These are phyloP conservation scores for Cyprinodon variegatus DNA, from an alignment of 2,113 vertebrate species.

Conservation along the genomic window DNA sequence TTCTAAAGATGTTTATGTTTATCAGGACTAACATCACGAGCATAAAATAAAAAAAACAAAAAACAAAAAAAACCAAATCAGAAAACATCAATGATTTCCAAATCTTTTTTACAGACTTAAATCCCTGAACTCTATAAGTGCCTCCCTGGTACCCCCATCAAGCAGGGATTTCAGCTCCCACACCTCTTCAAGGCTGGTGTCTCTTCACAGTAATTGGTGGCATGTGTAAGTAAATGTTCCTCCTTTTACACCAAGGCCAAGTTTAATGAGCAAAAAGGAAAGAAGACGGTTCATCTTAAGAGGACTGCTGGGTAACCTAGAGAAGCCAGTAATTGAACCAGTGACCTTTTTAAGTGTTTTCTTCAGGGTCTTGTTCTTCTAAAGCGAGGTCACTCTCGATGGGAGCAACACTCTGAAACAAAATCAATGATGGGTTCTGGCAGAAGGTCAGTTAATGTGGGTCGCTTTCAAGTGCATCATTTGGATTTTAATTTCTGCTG, in stretches of 20 bases:
- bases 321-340: conserved; percentile 55
- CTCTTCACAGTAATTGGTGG: conserved; percentile 50
- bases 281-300: conserved; percentile 19
- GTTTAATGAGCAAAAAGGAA: conserved; percentile 52
- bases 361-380: conserved; percentile 18
- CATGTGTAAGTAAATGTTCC: conserved; percentile 50
- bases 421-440: conserved; percentile 31
- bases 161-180: not conserved
- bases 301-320: conserved; percentile 33
- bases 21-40: not conserved
- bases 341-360: conserved; percentile 63
- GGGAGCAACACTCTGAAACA: conserved; percentile 6
- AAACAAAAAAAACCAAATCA: conserved; percentile 8
- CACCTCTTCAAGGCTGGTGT: conserved; percentile 8
- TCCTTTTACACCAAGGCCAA: conserved; percentile 28
- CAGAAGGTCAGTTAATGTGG: not conserved
- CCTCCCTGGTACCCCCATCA: conserved; percentile 43
- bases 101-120: conserved; percentile 8
- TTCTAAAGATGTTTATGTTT: no score
- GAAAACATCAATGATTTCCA: not conserved
- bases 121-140: not conserved
- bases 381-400: conserved; percentile 35
- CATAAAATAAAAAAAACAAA: not conserved
- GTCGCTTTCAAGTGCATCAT: conserved; percentile 12
- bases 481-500: not conserved